Percentiles rank a stretch among this genome's conserved stretches.
Evolutionary conservation across 2,797 vertebrate species (phyloP).

Genomic region (Eulemur albifrons): DNA sequence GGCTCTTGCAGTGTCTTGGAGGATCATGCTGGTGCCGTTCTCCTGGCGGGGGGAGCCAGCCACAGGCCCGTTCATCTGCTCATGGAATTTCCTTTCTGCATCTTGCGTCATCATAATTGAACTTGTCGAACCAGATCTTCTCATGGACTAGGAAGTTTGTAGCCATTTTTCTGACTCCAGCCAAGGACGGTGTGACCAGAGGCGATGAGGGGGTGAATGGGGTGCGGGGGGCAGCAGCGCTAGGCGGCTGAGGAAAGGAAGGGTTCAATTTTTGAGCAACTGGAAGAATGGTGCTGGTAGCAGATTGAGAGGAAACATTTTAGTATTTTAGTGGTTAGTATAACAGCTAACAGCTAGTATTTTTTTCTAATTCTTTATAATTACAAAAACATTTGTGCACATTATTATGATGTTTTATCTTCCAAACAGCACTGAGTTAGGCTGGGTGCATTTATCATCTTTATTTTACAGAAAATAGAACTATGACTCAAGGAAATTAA

Average conservation of each 20-base stretch:
- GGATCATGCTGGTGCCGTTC: slow-evolving; percentile 93
- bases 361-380: background rate
- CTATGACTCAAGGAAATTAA: background rate
- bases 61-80: slow-evolving; percentile 86
- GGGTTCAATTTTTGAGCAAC: background rate
- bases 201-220: too few relatives aligned
- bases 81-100: slow-evolving; percentile 92
- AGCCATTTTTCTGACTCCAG: slow-evolving; percentile 89
- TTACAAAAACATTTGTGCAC: background rate
- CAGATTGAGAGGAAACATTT: background rate
- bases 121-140: slow-evolving; percentile 97
- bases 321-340: background rate
- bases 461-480: slow-evolving; percentile 16
- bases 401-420: background rate
- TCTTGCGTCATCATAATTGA: slow-evolving; percentile 94
- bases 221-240: too few relatives aligned
- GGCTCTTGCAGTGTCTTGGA: slow-evolving; percentile 94
- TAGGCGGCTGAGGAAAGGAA: background rate
- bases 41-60: slow-evolving; percentile 84
- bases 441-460: background rate
- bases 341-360: background rate
- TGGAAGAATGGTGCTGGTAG: background rate
- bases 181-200: too few relatives aligned
- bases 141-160: slow-evolving; percentile 90
- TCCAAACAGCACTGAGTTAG: background rate